phyloP scores from a whole-genome alignment of 2,113 vertebrate genomes.

The Pluvialis apricaria region DNA sequence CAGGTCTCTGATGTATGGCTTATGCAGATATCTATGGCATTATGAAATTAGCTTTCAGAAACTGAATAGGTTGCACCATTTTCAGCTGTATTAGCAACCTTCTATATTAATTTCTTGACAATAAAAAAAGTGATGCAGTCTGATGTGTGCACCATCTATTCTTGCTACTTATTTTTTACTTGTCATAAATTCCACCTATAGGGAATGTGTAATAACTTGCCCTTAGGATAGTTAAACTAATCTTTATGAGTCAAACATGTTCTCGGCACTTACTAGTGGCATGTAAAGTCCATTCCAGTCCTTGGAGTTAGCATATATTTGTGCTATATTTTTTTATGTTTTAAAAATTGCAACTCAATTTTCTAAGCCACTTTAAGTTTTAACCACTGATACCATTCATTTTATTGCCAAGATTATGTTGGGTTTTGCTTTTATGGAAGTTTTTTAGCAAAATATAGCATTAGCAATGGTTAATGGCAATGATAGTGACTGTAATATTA shows the following conservation, averaged over 20 bases:
- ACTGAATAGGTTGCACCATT: neutral
- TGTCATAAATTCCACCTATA: neutral
- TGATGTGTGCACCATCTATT: neutral
- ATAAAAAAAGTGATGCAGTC: neutral
- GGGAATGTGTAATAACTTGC: neutral
- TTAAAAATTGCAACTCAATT: neutral
- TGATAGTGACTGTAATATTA: neutral
- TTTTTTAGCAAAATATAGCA: neutral
- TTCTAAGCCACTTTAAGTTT: neutral
- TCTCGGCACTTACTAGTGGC: neutral
- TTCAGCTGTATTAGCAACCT: neutral
- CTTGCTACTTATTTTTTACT: neutral
- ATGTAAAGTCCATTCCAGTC: neutral
- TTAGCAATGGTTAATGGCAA: neutral
- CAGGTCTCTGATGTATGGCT: neutral
- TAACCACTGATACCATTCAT: neutral
- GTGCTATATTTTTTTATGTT: neutral
- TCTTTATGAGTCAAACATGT: neutral
- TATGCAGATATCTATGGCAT: neutral
- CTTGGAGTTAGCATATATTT: neutral
- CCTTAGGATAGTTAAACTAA: neutral
- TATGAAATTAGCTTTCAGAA: constrained; percentile 30
- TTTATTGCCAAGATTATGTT: neutral
- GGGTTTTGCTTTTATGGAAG: neutral
- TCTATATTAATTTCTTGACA: neutral